phyloP scores from a whole-genome alignment of 2,113 vertebrate genomes.

The Ariopsis seemanni region DNA sequence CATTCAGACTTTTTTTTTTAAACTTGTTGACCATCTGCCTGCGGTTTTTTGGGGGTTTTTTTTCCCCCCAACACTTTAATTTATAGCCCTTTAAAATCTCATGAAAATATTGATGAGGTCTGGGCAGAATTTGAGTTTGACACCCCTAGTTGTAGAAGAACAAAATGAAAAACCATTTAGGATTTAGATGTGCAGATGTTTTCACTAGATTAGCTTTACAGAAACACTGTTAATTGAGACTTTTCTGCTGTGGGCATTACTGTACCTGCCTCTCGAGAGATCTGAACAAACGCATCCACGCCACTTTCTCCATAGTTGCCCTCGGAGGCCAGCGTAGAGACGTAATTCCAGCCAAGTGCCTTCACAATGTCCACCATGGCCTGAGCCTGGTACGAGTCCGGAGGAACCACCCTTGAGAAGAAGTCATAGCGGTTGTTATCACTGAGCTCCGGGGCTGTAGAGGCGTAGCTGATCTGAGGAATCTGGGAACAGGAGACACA shows the following conservation, averaged over 20 bases:
- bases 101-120: not conserved
- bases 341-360: slow-evolving; percentile 88
- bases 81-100: not conserved
- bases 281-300: slow-evolving; percentile 87
- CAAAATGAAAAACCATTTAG: not conserved
- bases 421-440: slow-evolving; percentile 88
- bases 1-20: too few relatives aligned
- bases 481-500: slow-evolving; percentile 66
- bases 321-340: slow-evolving; percentile 86
- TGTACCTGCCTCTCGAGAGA: slow-evolving; percentile 84
- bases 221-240: not conserved
- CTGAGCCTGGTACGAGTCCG: slow-evolving; percentile 91
- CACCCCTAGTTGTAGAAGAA: not conserved
- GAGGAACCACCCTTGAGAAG: slow-evolving; percentile 88
- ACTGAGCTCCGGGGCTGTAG: slow-evolving; percentile 87
- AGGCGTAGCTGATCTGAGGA: slow-evolving; percentile 89
- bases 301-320: slow-evolving; percentile 91
- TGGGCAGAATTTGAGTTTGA: not conserved
- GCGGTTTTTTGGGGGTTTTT: too few relatives aligned
- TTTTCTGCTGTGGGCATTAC: slow-evolving; percentile 11
- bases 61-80: too few relatives aligned
- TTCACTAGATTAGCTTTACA: not conserved
- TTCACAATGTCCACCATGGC: slow-evolving; percentile 90
- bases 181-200: not conserved
- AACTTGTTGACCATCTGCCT: too few relatives aligned